These are phyloP conservation scores for Catostylus mosaicus DNA, from an alignment of 30 jellyfish, hydroid and myxozoan species.

Conservation along the genomic window DNA sequence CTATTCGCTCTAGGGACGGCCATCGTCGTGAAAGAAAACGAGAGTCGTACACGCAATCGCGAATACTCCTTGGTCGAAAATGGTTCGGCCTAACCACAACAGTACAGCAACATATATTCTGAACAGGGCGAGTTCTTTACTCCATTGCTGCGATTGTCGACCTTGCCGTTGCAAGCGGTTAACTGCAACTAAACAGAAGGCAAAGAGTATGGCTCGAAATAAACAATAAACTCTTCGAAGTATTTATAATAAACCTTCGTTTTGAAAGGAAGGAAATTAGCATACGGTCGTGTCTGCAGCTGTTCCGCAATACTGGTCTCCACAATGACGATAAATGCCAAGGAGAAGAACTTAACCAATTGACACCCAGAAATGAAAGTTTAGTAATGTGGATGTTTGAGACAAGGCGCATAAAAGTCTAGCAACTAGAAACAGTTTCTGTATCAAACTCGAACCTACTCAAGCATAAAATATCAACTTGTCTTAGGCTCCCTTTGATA, in stretches of 20 bases:
- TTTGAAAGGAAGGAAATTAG: slow-evolving; percentile 78
- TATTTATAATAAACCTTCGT: slow-evolving; percentile 81
- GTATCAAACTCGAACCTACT: slow-evolving; percentile 61
- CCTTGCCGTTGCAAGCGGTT: slow-evolving; percentile 35
- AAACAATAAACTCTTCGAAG: slow-evolving; percentile 78
- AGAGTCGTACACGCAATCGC: slow-evolving; percentile 22
- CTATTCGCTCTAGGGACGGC: slow-evolving; percentile 25
- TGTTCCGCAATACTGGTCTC: slow-evolving; percentile 70
- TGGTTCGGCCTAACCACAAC: slow-evolving; percentile 62
- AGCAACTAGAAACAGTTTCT: slow-evolving; percentile 79
- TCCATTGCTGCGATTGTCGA: slow-evolving; percentile 36
- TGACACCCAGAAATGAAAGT: slow-evolving; percentile 46
- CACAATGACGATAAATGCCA: slow-evolving; percentile 71
- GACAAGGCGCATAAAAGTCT: slow-evolving; percentile 42
- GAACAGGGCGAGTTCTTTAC: slow-evolving; percentile 34
- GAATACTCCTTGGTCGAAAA: slow-evolving; percentile 25
- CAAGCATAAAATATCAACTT: slow-evolving; percentile 65
- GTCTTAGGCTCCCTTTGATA: slow-evolving; percentile 78
- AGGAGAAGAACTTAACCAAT: slow-evolving; percentile 67
- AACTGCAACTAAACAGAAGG: slow-evolving; percentile 81
- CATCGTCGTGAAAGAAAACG: slow-evolving; percentile 7
- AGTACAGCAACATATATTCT: slow-evolving; percentile 18
- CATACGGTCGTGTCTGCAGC: slow-evolving; percentile 84
- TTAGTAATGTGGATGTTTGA: slow-evolving; percentile 48
- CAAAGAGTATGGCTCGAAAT: slow-evolving; percentile 70